Percentiles rank a stretch among this genome's conserved stretches.
Evolutionary conservation across 37 sponge, comb jelly and placozoan genomes (phyloP).

Genomic region (Chondrilla cf. caribensis): DNA sequence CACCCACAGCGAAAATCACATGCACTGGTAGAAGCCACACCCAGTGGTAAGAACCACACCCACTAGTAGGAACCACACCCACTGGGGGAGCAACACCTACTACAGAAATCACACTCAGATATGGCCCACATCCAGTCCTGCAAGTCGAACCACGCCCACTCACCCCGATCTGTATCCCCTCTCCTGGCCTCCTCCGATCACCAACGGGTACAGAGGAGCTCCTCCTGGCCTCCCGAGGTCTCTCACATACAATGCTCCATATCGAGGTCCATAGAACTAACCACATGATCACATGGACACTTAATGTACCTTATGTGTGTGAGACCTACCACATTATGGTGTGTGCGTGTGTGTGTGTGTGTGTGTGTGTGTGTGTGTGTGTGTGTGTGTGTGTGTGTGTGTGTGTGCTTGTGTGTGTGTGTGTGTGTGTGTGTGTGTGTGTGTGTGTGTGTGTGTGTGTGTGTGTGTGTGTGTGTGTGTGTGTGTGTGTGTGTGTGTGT

Average conservation of each 20-base stretch:
- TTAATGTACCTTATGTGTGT: background rate
- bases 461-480: constrained; percentile 10
- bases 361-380: constrained; percentile 22
- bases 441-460: background rate
- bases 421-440: constrained; percentile 14
- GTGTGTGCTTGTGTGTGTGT: no score
- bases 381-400: constrained; percentile 10
- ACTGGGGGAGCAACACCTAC: background rate
- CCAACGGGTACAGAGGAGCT: constrained; percentile 63
- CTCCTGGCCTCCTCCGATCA: constrained; percentile 90
- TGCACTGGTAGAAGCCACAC: no score
- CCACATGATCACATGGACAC: no score
- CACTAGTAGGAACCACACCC: background rate
- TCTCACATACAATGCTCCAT: constrained; percentile 81
- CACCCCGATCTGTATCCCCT: constrained; percentile 80
- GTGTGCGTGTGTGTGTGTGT: constrained; percentile 16
- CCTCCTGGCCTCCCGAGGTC: constrained; percentile 31
- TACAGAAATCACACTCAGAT: background rate
- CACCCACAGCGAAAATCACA: no score
- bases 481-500: constrained; percentile 1
- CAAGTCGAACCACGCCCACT: background rate
- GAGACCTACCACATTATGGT: background rate
- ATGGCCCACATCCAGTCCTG: background rate
- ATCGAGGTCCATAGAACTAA: constrained; percentile 90
- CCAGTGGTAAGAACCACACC: background rate